These are phyloP conservation scores for Theonella swinhoei DNA, from an alignment of 37 sponge, comb jelly and placozoan genomes.

Conservation along the genomic window DNA sequence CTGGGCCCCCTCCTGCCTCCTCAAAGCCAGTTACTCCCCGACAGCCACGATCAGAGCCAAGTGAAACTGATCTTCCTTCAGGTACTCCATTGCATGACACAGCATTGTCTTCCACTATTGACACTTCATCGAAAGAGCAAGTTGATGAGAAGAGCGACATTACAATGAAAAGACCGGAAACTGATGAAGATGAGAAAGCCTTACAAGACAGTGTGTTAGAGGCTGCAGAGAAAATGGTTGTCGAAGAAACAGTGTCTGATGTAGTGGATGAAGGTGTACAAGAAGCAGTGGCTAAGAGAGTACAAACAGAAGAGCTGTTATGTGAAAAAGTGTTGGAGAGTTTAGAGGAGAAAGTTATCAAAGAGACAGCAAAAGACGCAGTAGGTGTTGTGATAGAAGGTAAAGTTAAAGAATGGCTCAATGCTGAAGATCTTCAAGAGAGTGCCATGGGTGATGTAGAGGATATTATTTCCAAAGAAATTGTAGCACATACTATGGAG, in stretches of 20 bases:
- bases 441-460: not conserved
- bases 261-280: not conserved
- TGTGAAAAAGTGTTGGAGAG: not conserved
- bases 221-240: not conserved
- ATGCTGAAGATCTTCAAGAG: not conserved
- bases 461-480: not conserved
- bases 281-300: not conserved
- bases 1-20: not conserved
- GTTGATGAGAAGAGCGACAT: no score
- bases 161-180: no score
- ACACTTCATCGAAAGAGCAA: no score
- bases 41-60: no score
- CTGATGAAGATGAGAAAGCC: no score
- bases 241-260: not conserved
- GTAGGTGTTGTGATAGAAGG: not conserved
- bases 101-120: no score
- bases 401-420: not conserved
- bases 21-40: no score
- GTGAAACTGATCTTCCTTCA: no score
- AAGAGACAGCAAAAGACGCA: not conserved
- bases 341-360: not conserved
- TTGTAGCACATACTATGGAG: not conserved
- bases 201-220: not conserved
- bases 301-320: not conserved
- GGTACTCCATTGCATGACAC: no score